phyloP scores from a whole-genome alignment of 1,140 invertebrate species.

The Apocrypta bakeri region DNA sequence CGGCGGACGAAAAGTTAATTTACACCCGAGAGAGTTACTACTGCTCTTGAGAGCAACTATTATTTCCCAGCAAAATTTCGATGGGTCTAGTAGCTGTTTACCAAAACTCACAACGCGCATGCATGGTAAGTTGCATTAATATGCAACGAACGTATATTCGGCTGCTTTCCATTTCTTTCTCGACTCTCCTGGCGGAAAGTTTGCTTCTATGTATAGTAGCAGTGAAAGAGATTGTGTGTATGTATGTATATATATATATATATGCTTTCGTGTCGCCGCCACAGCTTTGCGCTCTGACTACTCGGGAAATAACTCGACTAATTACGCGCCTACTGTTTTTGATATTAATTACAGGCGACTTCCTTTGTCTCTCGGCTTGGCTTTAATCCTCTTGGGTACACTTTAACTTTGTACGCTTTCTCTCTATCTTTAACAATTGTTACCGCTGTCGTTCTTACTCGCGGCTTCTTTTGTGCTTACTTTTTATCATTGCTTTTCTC shows the following conservation, averaged over 20 bases:
- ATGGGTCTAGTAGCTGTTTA: neutral
- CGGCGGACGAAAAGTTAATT: conserved; percentile 26
- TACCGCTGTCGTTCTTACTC: neutral
- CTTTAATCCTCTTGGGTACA: conserved; percentile 24
- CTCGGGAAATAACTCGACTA: conserved; percentile 35
- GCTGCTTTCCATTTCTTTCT: conserved; percentile 4
- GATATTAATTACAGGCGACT: conserved; percentile 47
- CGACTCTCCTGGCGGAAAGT: neutral
- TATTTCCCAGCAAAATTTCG: conserved; percentile 29
- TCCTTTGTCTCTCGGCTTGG: conserved; percentile 11
- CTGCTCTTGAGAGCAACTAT: neutral
- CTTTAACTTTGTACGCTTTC: neutral
- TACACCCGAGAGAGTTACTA: neutral
- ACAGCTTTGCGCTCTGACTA: neutral
- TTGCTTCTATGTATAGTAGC: neutral
- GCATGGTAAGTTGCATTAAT: neutral
- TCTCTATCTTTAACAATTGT: neutral
- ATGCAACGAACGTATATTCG: neutral
- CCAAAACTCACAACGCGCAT: conserved; percentile 2
- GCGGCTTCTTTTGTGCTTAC: neutral
- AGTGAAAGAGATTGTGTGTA: neutral
- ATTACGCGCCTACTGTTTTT: conserved; percentile 31
- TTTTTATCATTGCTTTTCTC: neutral
- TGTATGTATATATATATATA: neutral
- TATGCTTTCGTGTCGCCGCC: neutral